Conservation (phyloP, 2,113 vertebrate genomes). For the Cochlearius cochlearius region DNA sequence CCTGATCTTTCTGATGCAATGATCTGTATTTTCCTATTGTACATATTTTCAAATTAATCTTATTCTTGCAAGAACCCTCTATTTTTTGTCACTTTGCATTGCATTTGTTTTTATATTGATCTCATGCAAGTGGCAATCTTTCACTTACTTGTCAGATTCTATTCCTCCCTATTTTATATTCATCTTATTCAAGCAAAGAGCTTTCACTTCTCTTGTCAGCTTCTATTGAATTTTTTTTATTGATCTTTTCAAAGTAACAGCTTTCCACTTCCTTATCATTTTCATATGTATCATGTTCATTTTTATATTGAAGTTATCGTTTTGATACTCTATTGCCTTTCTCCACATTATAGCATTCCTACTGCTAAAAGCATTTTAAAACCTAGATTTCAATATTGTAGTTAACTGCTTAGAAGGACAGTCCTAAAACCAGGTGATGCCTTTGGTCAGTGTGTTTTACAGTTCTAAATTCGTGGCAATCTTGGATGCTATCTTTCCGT, state of each 20-base stretch:
- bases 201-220: neutral
- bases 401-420: neutral
- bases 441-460: neutral
- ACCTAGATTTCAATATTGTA: neutral
- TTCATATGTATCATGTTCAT: neutral
- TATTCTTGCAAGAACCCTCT: neutral
- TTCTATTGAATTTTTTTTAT: constrained; percentile 9
- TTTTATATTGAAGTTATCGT: neutral
- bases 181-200: neutral
- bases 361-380: neutral
- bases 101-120: neutral
- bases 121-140: neutral
- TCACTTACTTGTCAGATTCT: neutral
- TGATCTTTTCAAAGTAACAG: neutral
- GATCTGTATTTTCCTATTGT: neutral
- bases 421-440: neutral
- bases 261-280: neutral
- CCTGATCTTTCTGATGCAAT: neutral
- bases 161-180: neutral
- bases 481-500: neutral
- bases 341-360: neutral
- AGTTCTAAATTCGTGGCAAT: neutral
- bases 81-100: neutral
- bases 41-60: neutral
- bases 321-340: neutral